A percentile compares a stretch with the other conserved stretches of the same genome.
These are phyloP conservation scores for Lymantria monacha DNA, from an alignment of 2,888 invertebrate genomes.

Conservation along the genomic window DNA sequence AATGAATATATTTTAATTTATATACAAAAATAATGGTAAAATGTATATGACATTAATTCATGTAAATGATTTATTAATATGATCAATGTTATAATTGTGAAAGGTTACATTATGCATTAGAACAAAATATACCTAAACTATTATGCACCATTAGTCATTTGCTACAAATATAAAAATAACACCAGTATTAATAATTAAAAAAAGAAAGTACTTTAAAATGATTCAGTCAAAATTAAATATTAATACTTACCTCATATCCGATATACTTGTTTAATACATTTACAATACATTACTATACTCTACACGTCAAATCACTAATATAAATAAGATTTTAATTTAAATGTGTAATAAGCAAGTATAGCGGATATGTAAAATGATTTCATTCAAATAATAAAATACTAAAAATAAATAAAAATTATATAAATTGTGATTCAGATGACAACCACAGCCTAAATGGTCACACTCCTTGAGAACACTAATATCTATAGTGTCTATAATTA, in stretches of 20 bases:
- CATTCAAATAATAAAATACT: constrained; percentile 18
- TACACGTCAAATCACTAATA: too few relatives aligned
- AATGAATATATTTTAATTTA: constrained; percentile 17
- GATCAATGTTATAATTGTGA: constrained; percentile 12
- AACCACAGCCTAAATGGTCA: constrained; percentile 59
- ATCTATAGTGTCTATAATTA: constrained; percentile 29
- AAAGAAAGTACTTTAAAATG: constrained; percentile 18
- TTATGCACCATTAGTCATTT: constrained; percentile 61
- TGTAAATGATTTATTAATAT: constrained; percentile 2
- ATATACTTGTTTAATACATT: constrained; percentile 9
- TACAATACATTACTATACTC: too few relatives aligned
- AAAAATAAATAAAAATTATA: constrained; percentile 37
- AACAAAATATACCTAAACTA: constrained; percentile 46
- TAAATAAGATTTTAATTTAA: background rate
- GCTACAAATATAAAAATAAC: constrained; percentile 39
- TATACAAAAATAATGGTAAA: constrained; percentile 28
- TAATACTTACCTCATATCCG: constrained; percentile 14
- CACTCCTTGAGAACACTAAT: constrained; percentile 30
- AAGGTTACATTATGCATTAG: constrained; percentile 26
- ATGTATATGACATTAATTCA: constrained; percentile 11
- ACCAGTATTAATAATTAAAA: constrained; percentile 30
- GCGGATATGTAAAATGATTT: constrained; percentile 15
- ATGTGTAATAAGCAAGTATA: background rate
- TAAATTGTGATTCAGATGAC: constrained; percentile 63
- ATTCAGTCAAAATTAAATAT: constrained; percentile 32